These are phyloP conservation scores for Crotalus horridus DNA, from an alignment of 2,113 vertebrate species.

Conservation along the genomic window DNA sequence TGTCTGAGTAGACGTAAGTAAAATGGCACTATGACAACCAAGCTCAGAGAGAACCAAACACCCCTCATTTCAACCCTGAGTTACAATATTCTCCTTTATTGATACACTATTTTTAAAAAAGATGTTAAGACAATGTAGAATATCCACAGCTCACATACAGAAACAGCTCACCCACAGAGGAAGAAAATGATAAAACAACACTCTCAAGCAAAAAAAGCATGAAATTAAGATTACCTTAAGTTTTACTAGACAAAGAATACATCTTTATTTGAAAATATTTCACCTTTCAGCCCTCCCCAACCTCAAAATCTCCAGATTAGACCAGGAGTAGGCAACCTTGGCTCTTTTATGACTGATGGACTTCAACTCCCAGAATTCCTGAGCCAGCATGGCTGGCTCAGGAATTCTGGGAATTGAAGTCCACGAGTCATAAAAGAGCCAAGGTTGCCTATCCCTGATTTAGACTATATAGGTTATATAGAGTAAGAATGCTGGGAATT, in stretches of 20 bases:
- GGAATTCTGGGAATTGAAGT: no score
- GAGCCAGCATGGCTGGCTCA: no score
- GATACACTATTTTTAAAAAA: not conserved
- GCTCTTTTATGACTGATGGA: no score
- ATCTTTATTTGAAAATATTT: not conserved
- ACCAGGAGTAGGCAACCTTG: no score
- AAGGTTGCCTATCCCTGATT: not conserved
- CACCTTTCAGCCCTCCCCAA: not conserved
- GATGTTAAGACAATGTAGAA: not conserved
- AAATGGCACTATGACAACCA: not conserved
- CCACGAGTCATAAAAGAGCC: no score
- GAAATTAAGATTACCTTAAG: not conserved
- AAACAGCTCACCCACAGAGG: not conserved
- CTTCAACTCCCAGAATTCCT: no score
- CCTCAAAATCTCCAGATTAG: not conserved
- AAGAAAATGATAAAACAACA: not conserved
- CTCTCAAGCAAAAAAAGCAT: not conserved
- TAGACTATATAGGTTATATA: not conserved
- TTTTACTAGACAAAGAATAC: not conserved
- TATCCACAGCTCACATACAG: not conserved
- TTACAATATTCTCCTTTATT: not conserved
- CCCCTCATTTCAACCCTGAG: not conserved
- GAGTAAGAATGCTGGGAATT: not conserved
- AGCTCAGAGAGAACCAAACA: not conserved
- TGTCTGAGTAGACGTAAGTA: not conserved